These are phyloP conservation scores for Caenorhabditis afra DNA, from an alignment of 2,888 invertebrate species.

Conservation along the genomic window DNA sequence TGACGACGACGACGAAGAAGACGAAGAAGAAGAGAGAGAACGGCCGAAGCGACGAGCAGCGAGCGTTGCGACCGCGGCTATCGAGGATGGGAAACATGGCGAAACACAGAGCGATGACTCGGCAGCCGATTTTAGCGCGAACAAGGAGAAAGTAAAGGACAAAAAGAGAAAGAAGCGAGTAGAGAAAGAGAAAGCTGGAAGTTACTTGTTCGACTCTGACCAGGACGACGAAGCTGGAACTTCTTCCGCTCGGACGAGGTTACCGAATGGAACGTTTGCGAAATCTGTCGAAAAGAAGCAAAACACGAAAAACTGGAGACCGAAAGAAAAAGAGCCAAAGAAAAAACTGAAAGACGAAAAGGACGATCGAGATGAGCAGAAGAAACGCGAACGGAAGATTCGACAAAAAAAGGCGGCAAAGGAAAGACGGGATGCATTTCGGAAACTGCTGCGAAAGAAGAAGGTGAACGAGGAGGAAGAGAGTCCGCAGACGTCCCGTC, in stretches of 20 bases:
- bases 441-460: neutral
- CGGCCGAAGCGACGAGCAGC: constrained; percentile 17
- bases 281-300: neutral
- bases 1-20: constrained; percentile 14
- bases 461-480: no score
- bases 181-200: constrained; percentile 26
- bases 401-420: no score
- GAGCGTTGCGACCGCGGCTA: constrained; percentile 6
- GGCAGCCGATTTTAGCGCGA: neutral
- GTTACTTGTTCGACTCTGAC: neutral
- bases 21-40: neutral
- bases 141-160: constrained; percentile 8
- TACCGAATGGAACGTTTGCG: neutral
- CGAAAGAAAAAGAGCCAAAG: neutral
- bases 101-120: constrained; percentile 25
- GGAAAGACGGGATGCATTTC: no score
- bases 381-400: no score
- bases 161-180: neutral
- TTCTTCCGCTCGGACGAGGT: neutral
- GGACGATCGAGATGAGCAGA: no score
- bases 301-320: neutral
- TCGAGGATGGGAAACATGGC: neutral
- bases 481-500: no score
- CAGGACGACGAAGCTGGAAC: neutral
- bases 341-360: no score